These are phyloP conservation scores for Astyanax mexicanus DNA, from an alignment of 2,797 vertebrate genomes.

Conservation along the genomic window DNA sequence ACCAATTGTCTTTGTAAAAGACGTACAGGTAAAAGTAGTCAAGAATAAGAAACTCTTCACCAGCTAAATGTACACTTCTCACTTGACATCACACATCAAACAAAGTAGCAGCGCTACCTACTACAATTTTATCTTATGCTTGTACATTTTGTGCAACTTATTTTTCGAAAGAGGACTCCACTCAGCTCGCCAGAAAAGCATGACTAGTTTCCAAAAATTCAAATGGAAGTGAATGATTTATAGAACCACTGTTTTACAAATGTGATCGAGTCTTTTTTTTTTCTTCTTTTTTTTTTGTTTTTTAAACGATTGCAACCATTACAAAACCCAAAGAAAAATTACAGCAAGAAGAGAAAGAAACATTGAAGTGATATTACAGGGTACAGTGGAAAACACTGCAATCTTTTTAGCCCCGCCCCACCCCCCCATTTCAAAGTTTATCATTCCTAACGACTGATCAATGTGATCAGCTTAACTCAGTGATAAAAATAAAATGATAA, in stretches of 20 bases:
- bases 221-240: constrained; percentile 91
- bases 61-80: constrained; percentile 99
- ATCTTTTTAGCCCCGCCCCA: constrained; percentile 71
- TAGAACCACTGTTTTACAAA: constrained; percentile 95
- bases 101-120: constrained; percentile 96
- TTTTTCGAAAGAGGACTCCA: constrained; percentile 80
- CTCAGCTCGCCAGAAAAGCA: constrained; percentile 88
- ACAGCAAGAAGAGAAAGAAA: constrained; percentile 72
- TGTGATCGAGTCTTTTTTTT: constrained; percentile 52
- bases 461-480: constrained; percentile 98
- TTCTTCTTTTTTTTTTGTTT: constrained; percentile 3
- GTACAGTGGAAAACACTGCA: constrained; percentile 97
- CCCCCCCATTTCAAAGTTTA: constrained; percentile 76
- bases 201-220: constrained; percentile 88
- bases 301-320: constrained; percentile 86
- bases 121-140: constrained; percentile 94
- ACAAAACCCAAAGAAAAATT: constrained; percentile 75
- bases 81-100: constrained; percentile 98
- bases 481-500: constrained; percentile 74
- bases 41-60: constrained; percentile 93
- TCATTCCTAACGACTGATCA: constrained; percentile 93
- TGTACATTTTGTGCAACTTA: constrained; percentile 96
- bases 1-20: constrained; percentile 99
- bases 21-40: constrained; percentile 99
- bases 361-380: constrained; percentile 88